These are phyloP conservation scores for Thamnaconus septentrionalis DNA, from an alignment of 2,113 vertebrate genomes.

Conservation along the genomic window DNA sequence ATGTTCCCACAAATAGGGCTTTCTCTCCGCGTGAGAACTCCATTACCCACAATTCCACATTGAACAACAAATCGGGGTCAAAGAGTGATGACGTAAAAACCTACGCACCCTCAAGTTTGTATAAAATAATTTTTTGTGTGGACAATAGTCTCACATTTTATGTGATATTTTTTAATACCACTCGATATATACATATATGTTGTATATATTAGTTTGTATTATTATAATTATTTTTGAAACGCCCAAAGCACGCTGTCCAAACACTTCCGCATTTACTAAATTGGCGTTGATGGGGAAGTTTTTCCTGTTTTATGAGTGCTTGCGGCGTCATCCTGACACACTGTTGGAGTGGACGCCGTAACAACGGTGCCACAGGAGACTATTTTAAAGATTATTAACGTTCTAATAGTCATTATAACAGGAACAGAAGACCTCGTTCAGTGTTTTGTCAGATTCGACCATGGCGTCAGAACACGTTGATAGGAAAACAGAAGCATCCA, in stretches of 20 bases:
- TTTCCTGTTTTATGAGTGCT: constrained; percentile 4
- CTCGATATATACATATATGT: background rate
- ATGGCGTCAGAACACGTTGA: constrained; percentile 50
- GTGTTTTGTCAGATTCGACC: background rate
- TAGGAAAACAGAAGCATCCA: background rate
- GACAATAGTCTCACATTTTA: background rate
- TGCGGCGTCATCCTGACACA: no score
- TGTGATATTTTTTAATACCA: background rate
- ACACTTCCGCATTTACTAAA: constrained; percentile 34
- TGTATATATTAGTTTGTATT: background rate
- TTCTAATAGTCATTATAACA: no score
- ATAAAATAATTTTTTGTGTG: background rate
- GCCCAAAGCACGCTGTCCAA: background rate
- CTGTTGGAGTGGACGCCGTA: background rate
- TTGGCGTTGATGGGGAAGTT: background rate
- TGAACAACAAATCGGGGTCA: constrained; percentile 1
- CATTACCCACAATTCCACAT: constrained; percentile 54
- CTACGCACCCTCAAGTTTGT: no score
- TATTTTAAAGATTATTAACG: no score
- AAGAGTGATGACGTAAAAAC: constrained; percentile 6
- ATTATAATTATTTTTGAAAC: background rate
- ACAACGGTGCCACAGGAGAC: background rate
- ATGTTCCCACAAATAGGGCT: background rate
- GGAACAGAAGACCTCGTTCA: no score
- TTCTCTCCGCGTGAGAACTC: constrained; percentile 15